Evolutionary conservation across 2,888 invertebrate species (phyloP).

Genomic region (Bombylius discolor): DNA sequence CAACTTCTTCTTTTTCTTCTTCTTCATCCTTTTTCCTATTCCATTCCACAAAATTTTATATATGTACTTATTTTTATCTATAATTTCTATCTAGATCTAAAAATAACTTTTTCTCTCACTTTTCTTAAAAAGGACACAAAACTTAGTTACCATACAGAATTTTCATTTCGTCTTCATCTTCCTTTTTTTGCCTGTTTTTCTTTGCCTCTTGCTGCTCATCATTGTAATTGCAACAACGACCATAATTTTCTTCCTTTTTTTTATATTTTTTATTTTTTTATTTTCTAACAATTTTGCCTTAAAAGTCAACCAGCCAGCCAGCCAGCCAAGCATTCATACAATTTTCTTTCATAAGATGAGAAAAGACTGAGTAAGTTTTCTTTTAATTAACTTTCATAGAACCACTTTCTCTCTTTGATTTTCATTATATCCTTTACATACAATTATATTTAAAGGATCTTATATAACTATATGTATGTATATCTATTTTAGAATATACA

Average conservation of each 20-base stretch:
- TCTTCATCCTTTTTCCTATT: background rate
- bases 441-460: background rate
- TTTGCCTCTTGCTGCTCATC: background rate
- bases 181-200: background rate
- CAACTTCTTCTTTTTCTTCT: no score
- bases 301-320: background rate
- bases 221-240: no score
- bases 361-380: conserved; percentile 8
- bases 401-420: conserved; percentile 12
- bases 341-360: background rate
- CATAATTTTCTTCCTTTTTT: background rate
- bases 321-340: background rate
- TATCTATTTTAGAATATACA: no score
- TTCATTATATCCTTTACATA: conserved; percentile 9
- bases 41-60: background rate
- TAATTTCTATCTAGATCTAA: background rate
- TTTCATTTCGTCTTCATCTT: background rate
- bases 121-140: background rate
- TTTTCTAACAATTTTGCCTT: background rate
- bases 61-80: no score
- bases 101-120: conserved; percentile 10
- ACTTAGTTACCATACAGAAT: no score
- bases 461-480: no score
- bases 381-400: conserved; percentile 13
- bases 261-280: background rate